These are phyloP conservation scores for Loriculus beryllinus DNA, from an alignment of 2,797 vertebrate genomes.

Conservation along the genomic window DNA sequence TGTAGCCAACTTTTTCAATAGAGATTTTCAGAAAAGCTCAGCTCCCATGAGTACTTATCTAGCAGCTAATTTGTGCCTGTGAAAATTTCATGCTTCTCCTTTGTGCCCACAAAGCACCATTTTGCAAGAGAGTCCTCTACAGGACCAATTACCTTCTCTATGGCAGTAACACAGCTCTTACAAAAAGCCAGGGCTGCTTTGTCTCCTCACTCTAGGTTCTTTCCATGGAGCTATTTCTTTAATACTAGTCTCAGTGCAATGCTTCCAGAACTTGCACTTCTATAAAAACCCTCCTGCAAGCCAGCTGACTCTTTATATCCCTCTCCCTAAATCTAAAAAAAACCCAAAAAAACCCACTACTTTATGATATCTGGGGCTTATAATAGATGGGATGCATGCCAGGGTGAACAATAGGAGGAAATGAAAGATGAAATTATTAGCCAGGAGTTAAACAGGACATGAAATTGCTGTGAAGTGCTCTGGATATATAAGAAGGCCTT, in stretches of 20 bases:
- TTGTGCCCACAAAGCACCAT: neutral
- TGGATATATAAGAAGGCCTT: neutral
- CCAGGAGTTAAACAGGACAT: constrained; percentile 57
- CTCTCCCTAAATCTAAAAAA: constrained; percentile 58
- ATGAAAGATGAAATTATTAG: constrained; percentile 69
- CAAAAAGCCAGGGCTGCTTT: constrained; percentile 24
- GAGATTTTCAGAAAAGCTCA: neutral
- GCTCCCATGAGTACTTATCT: neutral
- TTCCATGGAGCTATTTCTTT: constrained; percentile 1
- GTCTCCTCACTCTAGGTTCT: constrained; percentile 4
- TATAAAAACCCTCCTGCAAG: constrained; percentile 48
- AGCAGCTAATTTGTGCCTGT: neutral
- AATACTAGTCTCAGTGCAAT: neutral
- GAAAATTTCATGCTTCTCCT: neutral
- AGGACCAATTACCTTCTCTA: neutral
- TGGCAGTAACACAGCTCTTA: neutral
- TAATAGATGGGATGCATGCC: constrained; percentile 66
- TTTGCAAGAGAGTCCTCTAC: neutral
- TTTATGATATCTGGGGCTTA: constrained; percentile 66
- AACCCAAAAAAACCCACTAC: constrained; percentile 20
- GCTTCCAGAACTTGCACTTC: constrained; percentile 24
- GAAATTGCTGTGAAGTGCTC: constrained; percentile 53
- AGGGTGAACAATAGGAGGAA: constrained; percentile 65
- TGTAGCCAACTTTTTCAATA: neutral
- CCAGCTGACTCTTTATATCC: constrained; percentile 67